Conservation (phyloP, 2,797 vertebrate species). For the Ibycter americanus region DNA sequence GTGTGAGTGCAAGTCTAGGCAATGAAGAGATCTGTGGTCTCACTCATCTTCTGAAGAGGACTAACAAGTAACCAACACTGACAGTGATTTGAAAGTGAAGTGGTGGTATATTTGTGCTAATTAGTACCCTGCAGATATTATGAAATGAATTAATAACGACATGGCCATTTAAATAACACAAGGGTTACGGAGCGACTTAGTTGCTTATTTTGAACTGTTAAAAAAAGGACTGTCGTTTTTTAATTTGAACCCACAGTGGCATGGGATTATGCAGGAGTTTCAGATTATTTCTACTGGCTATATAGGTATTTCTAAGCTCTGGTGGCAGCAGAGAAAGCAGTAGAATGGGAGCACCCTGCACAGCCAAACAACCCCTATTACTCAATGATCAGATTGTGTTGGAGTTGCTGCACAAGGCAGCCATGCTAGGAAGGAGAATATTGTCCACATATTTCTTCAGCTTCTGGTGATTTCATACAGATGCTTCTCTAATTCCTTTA, state of each 20-base stretch:
- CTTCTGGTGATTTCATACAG: neutral
- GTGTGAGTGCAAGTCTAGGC: neutral
- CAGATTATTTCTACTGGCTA: neutral
- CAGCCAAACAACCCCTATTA: neutral
- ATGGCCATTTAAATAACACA: neutral
- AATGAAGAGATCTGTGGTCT: neutral
- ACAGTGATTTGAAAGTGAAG: neutral
- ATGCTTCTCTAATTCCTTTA: neutral
- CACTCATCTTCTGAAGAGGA: neutral
- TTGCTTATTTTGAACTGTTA: constrained; percentile 5
- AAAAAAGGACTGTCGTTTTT: neutral
- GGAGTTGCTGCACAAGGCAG: neutral
- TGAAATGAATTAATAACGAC: neutral
- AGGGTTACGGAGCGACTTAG: neutral
- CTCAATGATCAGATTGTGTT: neutral
- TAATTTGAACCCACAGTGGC: neutral
- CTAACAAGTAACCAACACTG: neutral
- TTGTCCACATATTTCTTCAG: neutral
- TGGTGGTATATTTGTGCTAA: constrained; percentile 15
- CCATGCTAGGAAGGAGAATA: neutral
- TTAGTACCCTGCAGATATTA: neutral
- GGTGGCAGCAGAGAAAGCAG: neutral
- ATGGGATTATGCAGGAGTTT: neutral
- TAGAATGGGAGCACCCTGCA: neutral
- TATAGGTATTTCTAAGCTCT: neutral